A percentile compares a stretch with the other conserved stretches of the same genome.
Evolutionary conservation across 2,113 vertebrate genomes (phyloP).

Genomic region (Tetrao urogallus): DNA sequence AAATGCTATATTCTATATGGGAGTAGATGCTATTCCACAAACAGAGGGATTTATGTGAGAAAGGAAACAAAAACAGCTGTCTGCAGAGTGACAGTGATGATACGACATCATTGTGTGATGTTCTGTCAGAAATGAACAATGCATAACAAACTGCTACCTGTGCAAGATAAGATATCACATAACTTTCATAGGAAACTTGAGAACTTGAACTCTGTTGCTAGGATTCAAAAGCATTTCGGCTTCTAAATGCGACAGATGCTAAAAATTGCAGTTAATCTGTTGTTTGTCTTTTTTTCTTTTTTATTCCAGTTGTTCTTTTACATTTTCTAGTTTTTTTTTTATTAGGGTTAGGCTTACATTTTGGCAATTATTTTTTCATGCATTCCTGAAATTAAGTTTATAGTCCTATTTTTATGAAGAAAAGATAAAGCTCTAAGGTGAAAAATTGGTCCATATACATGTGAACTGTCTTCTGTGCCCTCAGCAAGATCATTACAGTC

Average conservation of each 20-base stretch:
- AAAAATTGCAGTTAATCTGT: neutral
- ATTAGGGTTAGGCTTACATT: neutral
- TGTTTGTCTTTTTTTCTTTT: neutral
- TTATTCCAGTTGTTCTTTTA: neutral
- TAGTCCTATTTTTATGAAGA: neutral
- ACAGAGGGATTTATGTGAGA: neutral
- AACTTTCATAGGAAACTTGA: neutral
- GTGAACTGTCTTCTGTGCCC: neutral
- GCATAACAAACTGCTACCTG: neutral
- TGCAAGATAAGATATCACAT: neutral
- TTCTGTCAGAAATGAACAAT: neutral
- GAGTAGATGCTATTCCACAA: neutral
- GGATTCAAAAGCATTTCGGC: neutral
- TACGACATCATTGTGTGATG: neutral
- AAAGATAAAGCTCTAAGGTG: neutral
- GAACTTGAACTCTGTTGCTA: neutral
- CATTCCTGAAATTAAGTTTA: rapidly evolving
- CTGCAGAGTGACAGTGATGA: neutral
- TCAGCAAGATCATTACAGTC: neutral
- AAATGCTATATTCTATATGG: neutral
- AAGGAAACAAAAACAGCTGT: neutral
- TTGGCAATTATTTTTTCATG: neutral
- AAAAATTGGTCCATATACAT: neutral
- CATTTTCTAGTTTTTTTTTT: neutral
- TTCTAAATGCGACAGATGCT: neutral